These are phyloP conservation scores for Pipistrellus nathusii DNA, from an alignment of 2,797 vertebrate genomes.

Conservation along the genomic window DNA sequence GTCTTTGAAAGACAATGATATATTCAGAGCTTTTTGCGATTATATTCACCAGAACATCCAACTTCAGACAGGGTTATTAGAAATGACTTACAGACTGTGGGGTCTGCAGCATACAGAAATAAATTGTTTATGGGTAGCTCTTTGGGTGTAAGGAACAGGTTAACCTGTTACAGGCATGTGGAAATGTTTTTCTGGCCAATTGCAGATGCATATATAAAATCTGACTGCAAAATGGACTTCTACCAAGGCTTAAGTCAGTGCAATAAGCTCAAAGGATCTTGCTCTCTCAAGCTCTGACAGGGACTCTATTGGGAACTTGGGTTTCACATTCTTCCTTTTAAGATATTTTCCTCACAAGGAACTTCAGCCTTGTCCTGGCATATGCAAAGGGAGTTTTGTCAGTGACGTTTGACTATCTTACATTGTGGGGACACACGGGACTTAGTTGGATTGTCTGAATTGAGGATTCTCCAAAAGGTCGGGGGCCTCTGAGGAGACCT, in stretches of 20 bases:
- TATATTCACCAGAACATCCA: neutral
- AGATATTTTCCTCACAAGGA: constrained; percentile 11
- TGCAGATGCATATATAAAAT: neutral
- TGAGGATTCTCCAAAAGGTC: no score
- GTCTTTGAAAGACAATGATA: constrained; percentile 26
- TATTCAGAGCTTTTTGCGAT: neutral
- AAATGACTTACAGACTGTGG: constrained; percentile 17
- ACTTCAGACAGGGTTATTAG: constrained; percentile 22
- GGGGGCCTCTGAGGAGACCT: no score
- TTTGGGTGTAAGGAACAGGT: neutral
- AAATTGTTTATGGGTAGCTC: constrained; percentile 15
- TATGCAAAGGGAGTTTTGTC: neutral
- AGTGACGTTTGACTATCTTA: neutral
- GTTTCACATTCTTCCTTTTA: neutral
- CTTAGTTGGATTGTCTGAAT: no score
- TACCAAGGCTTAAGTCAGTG: neutral
- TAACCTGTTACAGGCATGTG: neutral
- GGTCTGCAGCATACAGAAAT: neutral
- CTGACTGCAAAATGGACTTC: neutral
- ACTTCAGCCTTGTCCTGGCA: neutral
- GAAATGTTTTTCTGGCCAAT: neutral
- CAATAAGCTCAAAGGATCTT: constrained; percentile 35
- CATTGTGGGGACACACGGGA: no score
- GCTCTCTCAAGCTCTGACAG: neutral
- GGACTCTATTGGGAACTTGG: neutral